phyloP scores from a whole-genome alignment of 2,113 vertebrate genomes.

The Nibea albiflora region DNA sequence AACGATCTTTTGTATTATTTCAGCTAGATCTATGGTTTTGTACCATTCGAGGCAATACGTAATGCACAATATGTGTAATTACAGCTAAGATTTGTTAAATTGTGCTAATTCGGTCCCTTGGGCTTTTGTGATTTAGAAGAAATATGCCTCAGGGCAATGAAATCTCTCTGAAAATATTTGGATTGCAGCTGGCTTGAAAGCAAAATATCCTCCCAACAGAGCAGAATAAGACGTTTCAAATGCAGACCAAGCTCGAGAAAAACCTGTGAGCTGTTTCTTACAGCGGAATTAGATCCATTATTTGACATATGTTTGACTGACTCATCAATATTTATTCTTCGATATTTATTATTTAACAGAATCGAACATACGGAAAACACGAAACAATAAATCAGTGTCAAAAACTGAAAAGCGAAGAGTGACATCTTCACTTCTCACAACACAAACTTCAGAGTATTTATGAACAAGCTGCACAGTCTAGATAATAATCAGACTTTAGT shows the following conservation, averaged over 20 bases:
- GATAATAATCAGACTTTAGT: too few relatives aligned
- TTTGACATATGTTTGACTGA: not conserved
- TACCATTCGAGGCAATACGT: not conserved
- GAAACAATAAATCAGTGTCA: conserved; percentile 20
- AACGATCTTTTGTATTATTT: not conserved
- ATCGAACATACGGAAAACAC: not conserved
- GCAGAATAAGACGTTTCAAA: conserved; percentile 21
- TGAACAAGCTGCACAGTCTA: too few relatives aligned
- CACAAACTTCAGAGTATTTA: too few relatives aligned
- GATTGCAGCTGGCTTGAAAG: conserved; percentile 55
- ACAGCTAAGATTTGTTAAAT: conserved; percentile 40
- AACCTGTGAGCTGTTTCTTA: not conserved
- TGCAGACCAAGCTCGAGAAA: not conserved
- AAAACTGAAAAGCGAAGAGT: not conserved
- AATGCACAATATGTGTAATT: conserved; percentile 37
- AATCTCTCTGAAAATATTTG: conserved; percentile 66
- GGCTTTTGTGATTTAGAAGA: conserved; percentile 41
- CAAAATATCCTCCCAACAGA: conserved; percentile 52
- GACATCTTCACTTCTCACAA: too few relatives aligned
- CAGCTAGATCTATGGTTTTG: conserved; percentile 1
- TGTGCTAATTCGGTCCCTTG: conserved; percentile 53
- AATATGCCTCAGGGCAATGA: conserved; percentile 44
- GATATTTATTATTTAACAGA: not conserved
- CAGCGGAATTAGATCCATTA: not conserved
- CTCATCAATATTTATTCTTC: not conserved